A percentile compares a stretch with the other conserved stretches of the same genome.
These are phyloP conservation scores for Pachycephala philippinensis DNA, from an alignment of 2,113 vertebrate genomes.

Conservation along the genomic window DNA sequence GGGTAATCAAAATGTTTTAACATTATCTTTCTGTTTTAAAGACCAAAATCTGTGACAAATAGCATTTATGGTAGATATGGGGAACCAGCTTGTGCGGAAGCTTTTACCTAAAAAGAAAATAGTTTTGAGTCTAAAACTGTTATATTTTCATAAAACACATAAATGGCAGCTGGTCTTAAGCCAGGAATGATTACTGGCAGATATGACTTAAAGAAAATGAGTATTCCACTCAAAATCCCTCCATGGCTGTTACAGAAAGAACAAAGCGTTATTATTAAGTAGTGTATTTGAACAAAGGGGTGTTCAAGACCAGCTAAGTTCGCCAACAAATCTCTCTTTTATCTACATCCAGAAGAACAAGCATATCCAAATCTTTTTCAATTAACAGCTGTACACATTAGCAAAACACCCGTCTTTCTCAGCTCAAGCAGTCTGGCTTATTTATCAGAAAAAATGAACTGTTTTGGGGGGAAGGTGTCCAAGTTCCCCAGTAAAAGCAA, in stretches of 20 bases:
- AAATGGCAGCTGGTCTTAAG: conserved; percentile 75
- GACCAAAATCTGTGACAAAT: conserved; percentile 67
- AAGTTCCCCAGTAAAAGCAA: conserved; percentile 45
- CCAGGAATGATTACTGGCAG: conserved; percentile 78
- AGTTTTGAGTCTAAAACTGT: conserved; percentile 63
- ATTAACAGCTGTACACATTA: conserved; percentile 71
- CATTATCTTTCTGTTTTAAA: conserved; percentile 72
- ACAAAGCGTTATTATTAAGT: conserved; percentile 76
- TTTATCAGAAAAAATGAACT: conserved; percentile 44
- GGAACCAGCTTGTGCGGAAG: conserved; percentile 60
- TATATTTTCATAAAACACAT: conserved; percentile 78
- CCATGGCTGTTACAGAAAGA: conserved; percentile 68
- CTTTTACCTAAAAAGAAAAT: conserved; percentile 66
- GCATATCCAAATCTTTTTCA: conserved; percentile 64
- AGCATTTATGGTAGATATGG: conserved; percentile 60
- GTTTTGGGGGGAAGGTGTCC: background rate
- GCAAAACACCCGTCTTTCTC: conserved; percentile 37
- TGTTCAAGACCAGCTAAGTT: conserved; percentile 68
- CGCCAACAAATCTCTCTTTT: conserved; percentile 64
- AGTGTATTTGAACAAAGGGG: conserved; percentile 67
- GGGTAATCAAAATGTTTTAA: conserved; percentile 76
- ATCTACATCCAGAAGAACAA: conserved; percentile 64
- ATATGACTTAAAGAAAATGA: conserved; percentile 77
- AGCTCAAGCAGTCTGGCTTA: conserved; percentile 5
- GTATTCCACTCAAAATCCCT: conserved; percentile 68